Evolutionary conservation across 2,113 vertebrate species (phyloP).

Genomic region (Willisornis vidua): DNA sequence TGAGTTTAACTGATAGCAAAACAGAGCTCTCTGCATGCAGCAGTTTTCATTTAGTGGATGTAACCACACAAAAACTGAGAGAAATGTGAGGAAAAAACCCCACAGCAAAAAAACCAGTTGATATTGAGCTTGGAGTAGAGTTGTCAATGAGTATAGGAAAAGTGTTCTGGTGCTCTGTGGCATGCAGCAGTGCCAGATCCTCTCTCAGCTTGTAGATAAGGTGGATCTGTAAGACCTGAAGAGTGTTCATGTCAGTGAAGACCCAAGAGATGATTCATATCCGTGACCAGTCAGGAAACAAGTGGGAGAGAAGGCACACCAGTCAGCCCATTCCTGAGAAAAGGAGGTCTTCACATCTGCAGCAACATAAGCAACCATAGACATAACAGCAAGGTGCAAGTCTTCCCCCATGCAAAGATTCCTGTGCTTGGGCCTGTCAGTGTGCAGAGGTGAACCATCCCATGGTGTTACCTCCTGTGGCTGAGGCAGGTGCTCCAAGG

Average conservation of each 20-base stretch:
- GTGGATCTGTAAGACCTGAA: not conserved
- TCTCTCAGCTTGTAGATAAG: not conserved
- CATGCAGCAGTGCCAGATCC: not conserved
- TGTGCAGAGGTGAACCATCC: not conserved
- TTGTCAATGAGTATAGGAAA: not conserved
- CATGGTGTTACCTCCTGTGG: not conserved
- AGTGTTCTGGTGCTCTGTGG: not conserved
- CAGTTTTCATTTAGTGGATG: not conserved
- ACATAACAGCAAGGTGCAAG: fast-evolving
- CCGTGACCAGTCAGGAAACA: not conserved
- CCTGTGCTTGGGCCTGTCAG: not conserved
- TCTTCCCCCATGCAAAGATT: not conserved
- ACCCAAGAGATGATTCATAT: not conserved
- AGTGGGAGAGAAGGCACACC: not conserved
- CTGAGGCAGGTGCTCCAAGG: not conserved
- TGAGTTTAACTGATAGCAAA: not conserved
- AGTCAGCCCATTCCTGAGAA: not conserved
- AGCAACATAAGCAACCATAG: not conserved
- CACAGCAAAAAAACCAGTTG: not conserved
- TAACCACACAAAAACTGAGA: not conserved
- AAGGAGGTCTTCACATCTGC: not conserved
- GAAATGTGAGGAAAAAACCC: not conserved
- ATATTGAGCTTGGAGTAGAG: not conserved
- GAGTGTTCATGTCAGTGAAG: not conserved
- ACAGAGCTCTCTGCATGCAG: not conserved